These are phyloP conservation scores for Clivina fossor DNA, from an alignment of 2,888 invertebrate genomes.

Conservation along the genomic window DNA sequence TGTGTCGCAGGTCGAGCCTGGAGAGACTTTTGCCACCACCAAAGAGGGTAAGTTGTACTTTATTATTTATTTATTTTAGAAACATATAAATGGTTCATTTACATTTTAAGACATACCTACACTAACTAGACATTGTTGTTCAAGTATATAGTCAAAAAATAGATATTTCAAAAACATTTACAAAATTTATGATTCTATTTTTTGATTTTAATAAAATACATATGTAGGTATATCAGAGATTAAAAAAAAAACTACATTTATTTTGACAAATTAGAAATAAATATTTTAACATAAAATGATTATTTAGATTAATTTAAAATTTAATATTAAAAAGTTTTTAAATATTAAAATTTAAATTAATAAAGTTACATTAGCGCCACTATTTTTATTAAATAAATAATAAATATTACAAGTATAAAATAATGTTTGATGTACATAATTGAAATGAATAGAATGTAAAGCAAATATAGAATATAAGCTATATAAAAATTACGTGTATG, in stretches of 20 bases:
- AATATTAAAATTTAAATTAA: neutral
- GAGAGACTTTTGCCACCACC: slow-evolving; percentile 79
- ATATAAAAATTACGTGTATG: no score
- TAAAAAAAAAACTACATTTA: no score
- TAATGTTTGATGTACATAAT: no score
- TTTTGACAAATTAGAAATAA: no score
- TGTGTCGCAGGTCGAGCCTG: slow-evolving; percentile 61
- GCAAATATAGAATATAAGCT: no score
- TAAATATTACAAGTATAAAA: no score
- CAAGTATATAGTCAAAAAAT: neutral
- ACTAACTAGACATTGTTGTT: slow-evolving; percentile 2
- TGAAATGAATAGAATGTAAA: no score
- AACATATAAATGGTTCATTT: neutral
- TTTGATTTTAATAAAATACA: no score
- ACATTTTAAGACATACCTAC: slow-evolving; percentile 6
- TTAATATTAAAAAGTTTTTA: neutral
- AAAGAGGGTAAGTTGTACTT: slow-evolving; percentile 74
- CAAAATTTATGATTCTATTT: neutral
- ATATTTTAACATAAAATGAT: neutral
- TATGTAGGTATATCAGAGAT: no score
- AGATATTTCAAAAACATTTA: neutral
- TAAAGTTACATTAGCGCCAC: neutral
- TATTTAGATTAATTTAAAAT: neutral
- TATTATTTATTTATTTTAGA: slow-evolving; percentile 8
- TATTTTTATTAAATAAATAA: neutral